phyloP scores from a whole-genome alignment of 2,113 vertebrate species.

The Tautogolabrus adspersus region DNA sequence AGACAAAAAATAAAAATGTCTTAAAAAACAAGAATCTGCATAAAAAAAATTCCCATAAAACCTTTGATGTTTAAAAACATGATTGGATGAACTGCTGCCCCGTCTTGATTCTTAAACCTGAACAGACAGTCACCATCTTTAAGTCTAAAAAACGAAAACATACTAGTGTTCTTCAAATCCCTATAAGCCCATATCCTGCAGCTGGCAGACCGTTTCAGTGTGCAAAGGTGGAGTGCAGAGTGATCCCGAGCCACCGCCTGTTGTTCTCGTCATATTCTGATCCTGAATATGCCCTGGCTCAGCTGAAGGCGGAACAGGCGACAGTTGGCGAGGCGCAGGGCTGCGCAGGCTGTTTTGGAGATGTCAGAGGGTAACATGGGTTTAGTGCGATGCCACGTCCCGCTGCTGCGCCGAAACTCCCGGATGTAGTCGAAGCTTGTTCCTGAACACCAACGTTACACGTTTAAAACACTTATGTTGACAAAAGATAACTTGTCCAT shows the following conservation, averaged over 20 bases:
- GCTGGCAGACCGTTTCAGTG: constrained; percentile 21
- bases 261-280: constrained; percentile 81
- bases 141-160: not conserved
- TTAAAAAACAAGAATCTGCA: not conserved
- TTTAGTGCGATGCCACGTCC: constrained; percentile 95
- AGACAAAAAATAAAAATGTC: not conserved
- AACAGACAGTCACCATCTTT: not conserved
- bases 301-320: constrained; percentile 96
- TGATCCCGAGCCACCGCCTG: not conserved
- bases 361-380: constrained; percentile 91
- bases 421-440: constrained; percentile 96
- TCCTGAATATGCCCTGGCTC: constrained; percentile 93
- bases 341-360: constrained; percentile 90
- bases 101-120: not conserved
- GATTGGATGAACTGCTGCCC: not conserved
- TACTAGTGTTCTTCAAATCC: constrained; percentile 20
- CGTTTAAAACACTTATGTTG: not conserved
- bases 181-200: constrained; percentile 11
- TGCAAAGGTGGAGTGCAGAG: constrained; percentile 11
- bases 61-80: not conserved
- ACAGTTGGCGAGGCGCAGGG: constrained; percentile 95
- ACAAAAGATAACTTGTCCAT: rapidly evolving
- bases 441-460: constrained; percentile 74
- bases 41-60: constrained; percentile 13
- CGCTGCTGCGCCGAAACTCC: constrained; percentile 94